Percentiles rank a stretch among this genome's conserved stretches.
Conservation (phyloP, 2,888 invertebrate genomes). For the Crossocerus cetratus region DNA sequence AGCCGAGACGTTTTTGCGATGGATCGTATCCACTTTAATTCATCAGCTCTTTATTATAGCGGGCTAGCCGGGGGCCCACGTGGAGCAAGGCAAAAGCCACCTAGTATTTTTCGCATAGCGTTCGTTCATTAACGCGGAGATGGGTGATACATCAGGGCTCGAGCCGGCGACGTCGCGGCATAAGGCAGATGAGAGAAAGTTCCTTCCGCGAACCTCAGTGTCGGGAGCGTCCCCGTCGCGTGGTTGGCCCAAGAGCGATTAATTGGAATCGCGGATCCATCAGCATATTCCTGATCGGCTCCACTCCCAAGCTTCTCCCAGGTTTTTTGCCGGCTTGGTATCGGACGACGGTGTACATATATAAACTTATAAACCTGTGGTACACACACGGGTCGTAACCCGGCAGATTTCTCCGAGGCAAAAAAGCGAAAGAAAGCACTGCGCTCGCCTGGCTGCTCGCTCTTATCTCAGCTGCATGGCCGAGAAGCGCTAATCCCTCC, state of each 20-base stretch:
- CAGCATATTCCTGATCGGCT: background rate
- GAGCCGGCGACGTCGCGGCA: background rate
- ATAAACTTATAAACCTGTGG: background rate
- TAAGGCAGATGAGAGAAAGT: slow-evolving; percentile 22
- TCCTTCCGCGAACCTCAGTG: slow-evolving; percentile 23
- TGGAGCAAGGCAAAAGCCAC: too few species aligned
- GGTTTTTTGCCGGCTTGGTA: too few species aligned
- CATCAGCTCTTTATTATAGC: background rate
- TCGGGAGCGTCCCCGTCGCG: slow-evolving; percentile 20
- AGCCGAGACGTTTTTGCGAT: background rate
- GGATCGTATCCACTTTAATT: too few species aligned
- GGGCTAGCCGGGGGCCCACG: too few species aligned
- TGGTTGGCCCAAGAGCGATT: slow-evolving; percentile 18
- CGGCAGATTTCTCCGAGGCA: background rate
- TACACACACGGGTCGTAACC: background rate
- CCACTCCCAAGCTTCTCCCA: too few species aligned
- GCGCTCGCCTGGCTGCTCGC: background rate
- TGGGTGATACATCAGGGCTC: too few species aligned
- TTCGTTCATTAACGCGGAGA: slow-evolving; percentile 15
- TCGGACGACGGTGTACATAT: too few species aligned
- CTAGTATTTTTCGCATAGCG: background rate
- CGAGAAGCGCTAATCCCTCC: slow-evolving; percentile 1
- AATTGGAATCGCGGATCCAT: slow-evolving; percentile 11
- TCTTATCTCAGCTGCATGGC: background rate
- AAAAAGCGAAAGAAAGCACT: background rate